These are phyloP conservation scores for Pogonocherus hispidulus DNA, from an alignment of 2,888 invertebrate species.

Conservation along the genomic window DNA sequence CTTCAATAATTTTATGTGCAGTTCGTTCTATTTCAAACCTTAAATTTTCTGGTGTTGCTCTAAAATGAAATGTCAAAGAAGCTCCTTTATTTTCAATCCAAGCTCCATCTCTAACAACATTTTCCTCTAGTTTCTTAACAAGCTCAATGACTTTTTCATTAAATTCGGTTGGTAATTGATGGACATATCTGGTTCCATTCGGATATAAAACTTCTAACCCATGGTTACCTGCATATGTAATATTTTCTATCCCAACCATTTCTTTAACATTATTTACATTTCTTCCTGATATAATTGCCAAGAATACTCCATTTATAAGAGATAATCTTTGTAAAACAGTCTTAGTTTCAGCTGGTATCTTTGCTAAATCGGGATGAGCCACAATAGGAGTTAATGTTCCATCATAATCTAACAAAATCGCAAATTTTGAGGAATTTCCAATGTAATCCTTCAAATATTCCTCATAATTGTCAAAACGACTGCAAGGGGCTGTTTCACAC, in stretches of 20 bases:
- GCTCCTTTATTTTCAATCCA: conserved; percentile 94
- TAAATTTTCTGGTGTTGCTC: conserved; percentile 81
- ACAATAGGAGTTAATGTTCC: conserved; percentile 91
- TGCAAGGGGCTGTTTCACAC: conserved; percentile 1
- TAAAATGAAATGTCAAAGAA: conserved; percentile 86
- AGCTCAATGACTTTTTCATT: conserved; percentile 83
- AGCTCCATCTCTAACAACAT: conserved; percentile 87
- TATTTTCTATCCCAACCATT: conserved; percentile 91
- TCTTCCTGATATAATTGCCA: conserved; percentile 87
- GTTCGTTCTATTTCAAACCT: conserved; percentile 75
- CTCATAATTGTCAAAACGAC: conserved; percentile 44
- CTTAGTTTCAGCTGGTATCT: conserved; percentile 86
- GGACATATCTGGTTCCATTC: conserved; percentile 89
- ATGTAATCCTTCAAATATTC: conserved; percentile 49
- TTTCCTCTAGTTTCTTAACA: conserved; percentile 84
- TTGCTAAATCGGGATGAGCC: conserved; percentile 89
- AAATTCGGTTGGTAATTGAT: conserved; percentile 88
- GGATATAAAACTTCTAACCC: conserved; percentile 90
- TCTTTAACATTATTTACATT: conserved; percentile 88
- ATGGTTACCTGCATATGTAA: conserved; percentile 91
- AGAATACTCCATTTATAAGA: conserved; percentile 86
- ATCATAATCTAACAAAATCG: conserved; percentile 87
- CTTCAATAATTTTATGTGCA: conserved; percentile 80
- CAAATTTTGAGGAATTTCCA: conserved; percentile 73
- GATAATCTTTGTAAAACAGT: conserved; percentile 83